Percentiles rank a stretch among this genome's conserved stretches.
These are phyloP conservation scores for Papilio polytes DNA, from an alignment of 1,140 invertebrate species.

Conservation along the genomic window DNA sequence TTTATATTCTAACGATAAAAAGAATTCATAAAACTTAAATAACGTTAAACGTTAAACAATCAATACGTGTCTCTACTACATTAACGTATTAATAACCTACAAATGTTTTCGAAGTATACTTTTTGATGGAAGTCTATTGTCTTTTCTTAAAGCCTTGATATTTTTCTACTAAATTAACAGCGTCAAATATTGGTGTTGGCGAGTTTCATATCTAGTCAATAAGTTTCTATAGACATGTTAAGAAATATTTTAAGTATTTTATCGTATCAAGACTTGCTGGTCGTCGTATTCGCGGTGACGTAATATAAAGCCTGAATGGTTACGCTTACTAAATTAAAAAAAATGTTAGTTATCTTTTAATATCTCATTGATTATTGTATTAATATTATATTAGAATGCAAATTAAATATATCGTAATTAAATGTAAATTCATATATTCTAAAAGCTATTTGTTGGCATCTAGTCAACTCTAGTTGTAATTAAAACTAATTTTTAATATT, in stretches of 20 bases:
- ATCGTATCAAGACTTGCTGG: conserved; percentile 41
- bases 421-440: background rate
- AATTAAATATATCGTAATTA: background rate
- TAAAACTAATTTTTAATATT: background rate
- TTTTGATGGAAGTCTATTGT: conserved; percentile 19
- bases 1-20: background rate
- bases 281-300: conserved; percentile 36
- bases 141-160: conserved; percentile 32
- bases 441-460: background rate
- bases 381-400: background rate
- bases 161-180: conserved; percentile 25
- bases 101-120: conserved; percentile 26
- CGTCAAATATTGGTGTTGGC: conserved; percentile 23
- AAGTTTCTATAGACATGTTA: conserved; percentile 36
- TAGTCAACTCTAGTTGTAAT: conserved; percentile 9
- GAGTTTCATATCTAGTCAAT: conserved; percentile 51
- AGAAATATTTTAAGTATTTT: conserved; percentile 29
- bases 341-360: conserved; percentile 47
- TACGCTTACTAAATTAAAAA: conserved; percentile 72
- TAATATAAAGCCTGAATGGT: conserved; percentile 62
- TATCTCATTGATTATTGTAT: background rate
- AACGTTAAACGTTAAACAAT: background rate
- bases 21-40: background rate
- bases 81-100: background rate
- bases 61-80: background rate